A percentile compares a stretch with the other conserved stretches of the same genome.
phyloP scores from a whole-genome alignment of 2,797 vertebrate species.

The Pangasius macronema region DNA sequence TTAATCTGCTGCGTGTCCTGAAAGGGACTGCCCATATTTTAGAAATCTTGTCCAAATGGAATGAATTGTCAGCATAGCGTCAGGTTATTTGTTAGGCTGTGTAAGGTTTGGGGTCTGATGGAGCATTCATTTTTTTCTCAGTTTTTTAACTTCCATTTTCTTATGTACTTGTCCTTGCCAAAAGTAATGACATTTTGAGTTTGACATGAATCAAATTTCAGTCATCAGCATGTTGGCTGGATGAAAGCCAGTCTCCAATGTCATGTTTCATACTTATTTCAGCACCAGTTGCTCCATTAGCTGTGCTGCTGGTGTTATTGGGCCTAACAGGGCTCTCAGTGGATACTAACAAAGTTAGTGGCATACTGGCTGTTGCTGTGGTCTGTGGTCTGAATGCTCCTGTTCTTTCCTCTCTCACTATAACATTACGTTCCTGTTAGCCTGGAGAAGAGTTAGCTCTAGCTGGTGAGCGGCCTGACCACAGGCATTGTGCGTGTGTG shows the following conservation, averaged over 20 bases:
- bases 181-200: slow-evolving; percentile 21
- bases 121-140: not conserved
- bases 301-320: slow-evolving; percentile 38
- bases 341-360: slow-evolving; percentile 51
- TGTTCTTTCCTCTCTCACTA: slow-evolving; percentile 35
- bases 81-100: not conserved
- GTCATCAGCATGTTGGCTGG: not conserved
- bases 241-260: slow-evolving; percentile 38
- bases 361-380: slow-evolving; percentile 42
- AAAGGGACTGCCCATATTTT: not conserved
- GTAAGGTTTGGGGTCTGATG: not conserved
- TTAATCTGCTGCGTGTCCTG: too few species aligned
- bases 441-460: slow-evolving; percentile 31
- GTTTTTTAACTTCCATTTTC: not conserved
- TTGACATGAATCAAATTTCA: not conserved
- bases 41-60: not conserved
- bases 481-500: slow-evolving; percentile 17
- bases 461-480: slow-evolving; percentile 40
- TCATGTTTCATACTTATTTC: slow-evolving; percentile 34
- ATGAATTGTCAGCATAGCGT: not conserved
- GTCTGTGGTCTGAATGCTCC: slow-evolving; percentile 20
- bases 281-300: slow-evolving; percentile 34
- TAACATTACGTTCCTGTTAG: slow-evolving; percentile 49
- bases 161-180: not conserved
- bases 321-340: slow-evolving; percentile 44